Percentiles rank a stretch among this genome's conserved stretches.
Conservation (phyloP, 2,888 invertebrate genomes). For the Drosophila infuscata region DNA sequence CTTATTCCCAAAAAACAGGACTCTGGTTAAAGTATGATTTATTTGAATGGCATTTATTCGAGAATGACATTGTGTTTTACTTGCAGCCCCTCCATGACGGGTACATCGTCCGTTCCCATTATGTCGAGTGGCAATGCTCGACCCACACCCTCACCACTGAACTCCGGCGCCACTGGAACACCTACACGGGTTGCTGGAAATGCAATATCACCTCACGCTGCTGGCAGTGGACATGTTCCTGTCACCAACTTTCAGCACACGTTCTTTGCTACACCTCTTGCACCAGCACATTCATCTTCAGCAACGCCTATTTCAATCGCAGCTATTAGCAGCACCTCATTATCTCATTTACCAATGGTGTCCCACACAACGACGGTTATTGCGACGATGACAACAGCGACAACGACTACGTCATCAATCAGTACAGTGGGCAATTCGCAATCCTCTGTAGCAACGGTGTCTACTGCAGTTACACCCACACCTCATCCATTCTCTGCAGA, state of each 20-base stretch:
- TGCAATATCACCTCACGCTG: slow-evolving; percentile 85
- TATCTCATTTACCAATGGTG: slow-evolving; percentile 40
- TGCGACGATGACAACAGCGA: slow-evolving; percentile 52
- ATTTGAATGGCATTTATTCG: background rate
- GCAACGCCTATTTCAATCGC: slow-evolving; percentile 27
- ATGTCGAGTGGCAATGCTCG: slow-evolving; percentile 85
- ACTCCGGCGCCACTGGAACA: slow-evolving; percentile 39
- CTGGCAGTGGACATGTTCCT: slow-evolving; percentile 53
- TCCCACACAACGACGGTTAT: slow-evolving; percentile 50
- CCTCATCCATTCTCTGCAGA: slow-evolving; percentile 95
- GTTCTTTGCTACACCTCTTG: slow-evolving; percentile 89
- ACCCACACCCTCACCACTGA: slow-evolving; percentile 86
- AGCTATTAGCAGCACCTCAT: slow-evolving; percentile 34
- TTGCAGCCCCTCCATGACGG: slow-evolving; percentile 66
- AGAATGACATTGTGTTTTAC: background rate
- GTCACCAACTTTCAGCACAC: slow-evolving; percentile 87
- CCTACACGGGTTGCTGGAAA: slow-evolving; percentile 83
- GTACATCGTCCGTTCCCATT: slow-evolving; percentile 84
- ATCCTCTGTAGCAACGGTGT: slow-evolving; percentile 43
- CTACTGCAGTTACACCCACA: slow-evolving; percentile 86
- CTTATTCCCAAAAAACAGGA: slow-evolving; percentile 79
- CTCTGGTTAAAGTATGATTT: slow-evolving; percentile 82
- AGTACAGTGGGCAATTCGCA: slow-evolving; percentile 40
- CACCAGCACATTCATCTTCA: slow-evolving; percentile 82
- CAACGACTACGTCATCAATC: slow-evolving; percentile 61